Base-by-base conservation (phyloP, 1,140 invertebrate species). In the Brachionus plicatilis region DNA sequence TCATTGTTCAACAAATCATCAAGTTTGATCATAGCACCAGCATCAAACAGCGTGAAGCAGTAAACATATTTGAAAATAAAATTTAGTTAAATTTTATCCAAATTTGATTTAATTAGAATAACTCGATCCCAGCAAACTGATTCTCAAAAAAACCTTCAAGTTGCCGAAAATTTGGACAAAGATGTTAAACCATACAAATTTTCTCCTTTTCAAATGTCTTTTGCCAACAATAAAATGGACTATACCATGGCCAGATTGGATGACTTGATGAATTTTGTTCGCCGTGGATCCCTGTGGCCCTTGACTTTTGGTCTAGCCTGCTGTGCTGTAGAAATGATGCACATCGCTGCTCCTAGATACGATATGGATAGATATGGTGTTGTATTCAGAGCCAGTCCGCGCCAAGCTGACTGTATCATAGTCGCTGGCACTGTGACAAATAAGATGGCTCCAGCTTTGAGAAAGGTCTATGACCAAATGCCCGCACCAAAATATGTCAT, bases 311-410 rank as follows among this genome's bases (percentile, higher is more conserved):
- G 96, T 85, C 89, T 98, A 85, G 96, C 96, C 0, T 99, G 96
- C 87, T 99, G 96, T 91, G 96, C 96, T 85, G 96, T 98, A 0
- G 96, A 99, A 91, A 99, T 99, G 97, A 99, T 99, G 97, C 97
- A 99, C 90, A 96, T 98, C 84, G 97, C 97, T 85, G 96, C 96
- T 50, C 96, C 97, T 6, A 72, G 85, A 37, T 86, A 86, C 47
- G 85, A 86, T 33, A 80, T 85, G 80, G 85, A 97, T 91, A 91
- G 96, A 85, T 93, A 92, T 89, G 93, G 97, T 86, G 95, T 98
- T 41, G 95, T 99, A 3, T 99, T 99, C 89, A 91, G 97, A 88
- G 97, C 97, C 11, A 96, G 95, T 41, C 97, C 97, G 29, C 92
- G 97, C 82, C 91, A 91, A 85, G 92, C 96, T 17, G 97, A 99